Conservation (phyloP, 2,888 invertebrate genomes). For the Cerastis rubricosa region DNA sequence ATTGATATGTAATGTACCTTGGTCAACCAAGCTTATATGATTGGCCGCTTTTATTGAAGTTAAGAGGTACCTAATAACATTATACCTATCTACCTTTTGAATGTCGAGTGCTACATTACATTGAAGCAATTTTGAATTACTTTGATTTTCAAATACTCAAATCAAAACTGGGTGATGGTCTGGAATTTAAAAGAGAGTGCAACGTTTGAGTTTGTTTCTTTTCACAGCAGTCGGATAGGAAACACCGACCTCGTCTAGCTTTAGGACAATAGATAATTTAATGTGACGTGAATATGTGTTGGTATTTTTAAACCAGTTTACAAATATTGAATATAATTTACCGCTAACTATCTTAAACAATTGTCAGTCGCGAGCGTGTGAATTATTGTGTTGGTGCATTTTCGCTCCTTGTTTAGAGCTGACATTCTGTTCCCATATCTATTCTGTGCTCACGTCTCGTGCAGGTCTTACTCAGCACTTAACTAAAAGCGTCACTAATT, state of each 20-base stretch:
- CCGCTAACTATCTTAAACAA: neutral
- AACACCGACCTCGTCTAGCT: neutral
- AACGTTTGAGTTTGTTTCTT: neutral
- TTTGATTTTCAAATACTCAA: too few relatives aligned
- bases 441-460: slow-evolving; percentile 35
- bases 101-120: too few relatives aligned
- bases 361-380: neutral
- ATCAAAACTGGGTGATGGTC: too few relatives aligned
- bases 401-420: neutral
- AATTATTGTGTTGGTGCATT: neutral
- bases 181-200: too few relatives aligned
- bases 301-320: neutral
- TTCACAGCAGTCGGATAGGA: neutral
- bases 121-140: too few relatives aligned
- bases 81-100: too few relatives aligned
- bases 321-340: neutral
- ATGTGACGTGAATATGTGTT: neutral
- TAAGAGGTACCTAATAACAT: too few relatives aligned
- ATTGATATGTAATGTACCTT: too few relatives aligned
- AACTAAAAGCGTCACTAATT: slow-evolving; percentile 48
- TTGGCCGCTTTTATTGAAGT: too few relatives aligned
- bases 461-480: slow-evolving; percentile 60
- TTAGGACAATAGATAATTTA: neutral
- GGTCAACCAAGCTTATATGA: too few relatives aligned
- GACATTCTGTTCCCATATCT: slow-evolving; percentile 6